Percentiles rank a stretch among this genome's conserved stretches.
phyloP scores from a whole-genome alignment of 1,140 invertebrate genomes.

The Cepaea nemoralis region DNA sequence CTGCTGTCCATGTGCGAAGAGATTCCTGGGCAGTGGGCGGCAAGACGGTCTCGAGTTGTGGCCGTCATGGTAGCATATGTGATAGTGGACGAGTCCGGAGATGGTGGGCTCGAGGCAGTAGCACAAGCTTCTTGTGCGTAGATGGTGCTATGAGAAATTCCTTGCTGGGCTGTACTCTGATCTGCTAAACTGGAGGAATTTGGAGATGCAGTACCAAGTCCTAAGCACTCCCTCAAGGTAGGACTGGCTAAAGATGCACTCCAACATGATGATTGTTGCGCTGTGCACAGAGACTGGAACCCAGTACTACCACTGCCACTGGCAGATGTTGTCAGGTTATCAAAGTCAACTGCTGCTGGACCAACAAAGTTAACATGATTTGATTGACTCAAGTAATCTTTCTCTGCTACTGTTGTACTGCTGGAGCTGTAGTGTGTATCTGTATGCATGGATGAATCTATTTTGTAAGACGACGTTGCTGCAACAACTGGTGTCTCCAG shows the following conservation, averaged over 20 bases:
- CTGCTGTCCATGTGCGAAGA: slow-evolving; percentile 62
- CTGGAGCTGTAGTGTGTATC: neutral
- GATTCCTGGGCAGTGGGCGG: slow-evolving; percentile 65
- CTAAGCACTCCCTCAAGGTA: slow-evolving; percentile 17
- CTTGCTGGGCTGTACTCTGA: neutral
- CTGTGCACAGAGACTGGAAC: slow-evolving; percentile 4
- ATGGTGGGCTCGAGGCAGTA: neutral
- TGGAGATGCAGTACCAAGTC: neutral
- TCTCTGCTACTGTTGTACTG: neutral
- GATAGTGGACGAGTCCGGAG: slow-evolving; percentile 34
- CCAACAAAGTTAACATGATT: neutral
- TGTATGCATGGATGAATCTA: neutral
- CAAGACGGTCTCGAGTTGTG: slow-evolving; percentile 65
- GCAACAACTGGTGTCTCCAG: neutral
- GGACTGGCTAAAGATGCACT: slow-evolving; percentile 2
- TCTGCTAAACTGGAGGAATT: neutral
- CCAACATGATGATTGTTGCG: slow-evolving; percentile 20
- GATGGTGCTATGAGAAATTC: neutral
- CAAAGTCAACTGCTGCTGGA: neutral
- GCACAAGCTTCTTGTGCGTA: neutral
- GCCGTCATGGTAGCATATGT: slow-evolving; percentile 67
- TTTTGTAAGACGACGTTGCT: neutral
- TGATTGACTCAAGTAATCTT: neutral
- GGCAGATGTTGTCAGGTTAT: neutral
- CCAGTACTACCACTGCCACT: neutral